A percentile compares a stretch with the other conserved stretches of the same genome.
phyloP scores from a whole-genome alignment of 2,113 vertebrate genomes.

The Amphiprion ocellaris region DNA sequence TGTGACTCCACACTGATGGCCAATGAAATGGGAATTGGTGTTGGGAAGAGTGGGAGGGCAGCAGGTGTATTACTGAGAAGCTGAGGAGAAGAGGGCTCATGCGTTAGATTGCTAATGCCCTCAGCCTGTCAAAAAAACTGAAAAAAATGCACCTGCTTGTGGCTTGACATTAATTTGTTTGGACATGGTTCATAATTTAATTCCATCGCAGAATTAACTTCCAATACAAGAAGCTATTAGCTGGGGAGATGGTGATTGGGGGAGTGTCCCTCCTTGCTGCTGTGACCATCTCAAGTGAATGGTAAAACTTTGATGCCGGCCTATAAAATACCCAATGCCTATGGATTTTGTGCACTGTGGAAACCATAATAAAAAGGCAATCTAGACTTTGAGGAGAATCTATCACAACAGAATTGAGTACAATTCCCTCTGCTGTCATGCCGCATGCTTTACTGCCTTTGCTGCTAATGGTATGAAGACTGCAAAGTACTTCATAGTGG shows the following conservation, averaged over 20 bases:
- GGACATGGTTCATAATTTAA: conserved; percentile 85
- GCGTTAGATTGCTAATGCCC: conserved; percentile 81
- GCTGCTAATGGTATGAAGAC: conserved; percentile 34
- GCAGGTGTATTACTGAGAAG: conserved; percentile 65
- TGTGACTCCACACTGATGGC: conserved; percentile 62
- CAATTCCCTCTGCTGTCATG: conserved; percentile 44
- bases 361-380: conserved; percentile 66
- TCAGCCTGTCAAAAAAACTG: conserved; percentile 66
- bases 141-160: conserved; percentile 76
- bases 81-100: conserved; percentile 59
- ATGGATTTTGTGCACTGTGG: conserved; percentile 56
- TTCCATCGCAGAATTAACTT: conserved; percentile 81
- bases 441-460: conserved; percentile 50
- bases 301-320: conserved; percentile 64
- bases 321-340: conserved; percentile 60
- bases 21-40: conserved; percentile 72
- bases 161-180: conserved; percentile 84
- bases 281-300: conserved; percentile 60
- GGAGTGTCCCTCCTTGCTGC: conserved; percentile 26
- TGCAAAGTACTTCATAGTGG: conserved; percentile 18
- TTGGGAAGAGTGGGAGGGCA: conserved; percentile 28
- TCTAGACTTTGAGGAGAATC: conserved; percentile 56
- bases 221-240: conserved; percentile 73
- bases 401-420: conserved; percentile 50
- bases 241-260: conserved; percentile 57